Percentiles rank a stretch among this genome's conserved stretches.
phyloP scores from a whole-genome alignment of 2,888 invertebrate species.

The Habrosyne pyritoides region DNA sequence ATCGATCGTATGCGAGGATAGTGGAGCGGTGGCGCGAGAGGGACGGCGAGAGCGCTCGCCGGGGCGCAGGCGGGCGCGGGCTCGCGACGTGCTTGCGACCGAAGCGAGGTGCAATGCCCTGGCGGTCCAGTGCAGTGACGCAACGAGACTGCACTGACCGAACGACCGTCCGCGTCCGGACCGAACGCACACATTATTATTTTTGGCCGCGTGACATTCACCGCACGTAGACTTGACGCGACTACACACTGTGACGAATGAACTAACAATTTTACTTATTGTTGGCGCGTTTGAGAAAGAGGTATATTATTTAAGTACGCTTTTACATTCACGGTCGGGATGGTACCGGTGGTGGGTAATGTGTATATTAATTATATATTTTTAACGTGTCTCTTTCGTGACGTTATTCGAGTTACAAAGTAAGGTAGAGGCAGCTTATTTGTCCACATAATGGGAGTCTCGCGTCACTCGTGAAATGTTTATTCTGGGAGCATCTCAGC shows the following conservation, averaged over 20 bases:
- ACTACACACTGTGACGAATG: constrained; percentile 56
- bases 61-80: constrained; percentile 37
- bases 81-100: constrained; percentile 37
- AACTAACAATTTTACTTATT: constrained; percentile 52
- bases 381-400: constrained; percentile 41
- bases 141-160: constrained; percentile 77
- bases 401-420: constrained; percentile 32
- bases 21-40: constrained; percentile 36
- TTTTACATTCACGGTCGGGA: constrained; percentile 37
- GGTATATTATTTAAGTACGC: constrained; percentile 38
- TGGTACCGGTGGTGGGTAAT: constrained; percentile 33
- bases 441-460: constrained; percentile 41
- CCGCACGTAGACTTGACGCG: constrained; percentile 54
- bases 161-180: constrained; percentile 53
- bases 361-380: constrained; percentile 55
- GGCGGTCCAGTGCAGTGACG: constrained; percentile 73
- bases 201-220: constrained; percentile 76
- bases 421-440: constrained; percentile 35
- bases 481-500: constrained; percentile 48
- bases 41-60: constrained; percentile 27
- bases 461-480: constrained; percentile 48
- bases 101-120: constrained; percentile 77
- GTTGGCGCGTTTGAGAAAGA: constrained; percentile 39
- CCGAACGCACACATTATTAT: constrained; percentile 62
- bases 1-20: constrained; percentile 58